These are phyloP conservation scores for Drosophila azteca DNA, from an alignment of 1,140 invertebrate genomes.

Conservation along the genomic window DNA sequence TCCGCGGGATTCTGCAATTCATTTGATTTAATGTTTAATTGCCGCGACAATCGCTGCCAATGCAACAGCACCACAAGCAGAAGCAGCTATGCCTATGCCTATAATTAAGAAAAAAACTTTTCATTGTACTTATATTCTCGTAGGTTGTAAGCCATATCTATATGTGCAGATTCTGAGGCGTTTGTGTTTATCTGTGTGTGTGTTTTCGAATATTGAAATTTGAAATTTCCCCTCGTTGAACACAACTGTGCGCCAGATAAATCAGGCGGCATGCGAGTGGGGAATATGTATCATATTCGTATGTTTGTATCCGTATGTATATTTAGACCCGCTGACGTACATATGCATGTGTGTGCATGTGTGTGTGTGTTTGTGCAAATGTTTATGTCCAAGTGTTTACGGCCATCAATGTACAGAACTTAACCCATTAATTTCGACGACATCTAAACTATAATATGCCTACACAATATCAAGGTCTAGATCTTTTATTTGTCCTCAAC, in stretches of 20 bases:
- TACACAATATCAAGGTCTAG: slow-evolving; percentile 50
- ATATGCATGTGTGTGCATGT: slow-evolving; percentile 15
- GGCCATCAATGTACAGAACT: slow-evolving; percentile 48
- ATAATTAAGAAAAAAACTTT: slow-evolving; percentile 75
- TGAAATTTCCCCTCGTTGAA: slow-evolving; percentile 41
- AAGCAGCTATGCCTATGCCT: slow-evolving; percentile 50
- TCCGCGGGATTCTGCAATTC: slow-evolving; percentile 64
- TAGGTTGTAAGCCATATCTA: slow-evolving; percentile 40
- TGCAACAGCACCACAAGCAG: slow-evolving; percentile 20
- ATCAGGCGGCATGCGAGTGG: slow-evolving; percentile 54
- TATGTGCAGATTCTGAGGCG: slow-evolving; percentile 2
- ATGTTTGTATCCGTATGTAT: slow-evolving; percentile 47
- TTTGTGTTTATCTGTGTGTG: slow-evolving; percentile 27
- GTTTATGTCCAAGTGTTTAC: slow-evolving; percentile 51
- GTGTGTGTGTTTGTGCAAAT: slow-evolving; percentile 2
- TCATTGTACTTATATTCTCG: slow-evolving; percentile 57
- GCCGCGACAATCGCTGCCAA: slow-evolving; percentile 77
- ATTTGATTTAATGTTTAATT: slow-evolving; percentile 82
- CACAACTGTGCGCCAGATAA: slow-evolving; percentile 62
- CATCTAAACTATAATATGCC: slow-evolving; percentile 28
- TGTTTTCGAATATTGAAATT: slow-evolving; percentile 46
- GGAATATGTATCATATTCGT: slow-evolving; percentile 9
- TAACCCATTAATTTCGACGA: slow-evolving; percentile 55
- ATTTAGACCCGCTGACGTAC: slow-evolving; percentile 48
- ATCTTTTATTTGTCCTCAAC: slow-evolving; percentile 15